Percentiles rank a stretch among this genome's conserved stretches.
Evolutionary conservation across 2,888 invertebrate genomes (phyloP).

Genomic region (Cyclophora punctaria): DNA sequence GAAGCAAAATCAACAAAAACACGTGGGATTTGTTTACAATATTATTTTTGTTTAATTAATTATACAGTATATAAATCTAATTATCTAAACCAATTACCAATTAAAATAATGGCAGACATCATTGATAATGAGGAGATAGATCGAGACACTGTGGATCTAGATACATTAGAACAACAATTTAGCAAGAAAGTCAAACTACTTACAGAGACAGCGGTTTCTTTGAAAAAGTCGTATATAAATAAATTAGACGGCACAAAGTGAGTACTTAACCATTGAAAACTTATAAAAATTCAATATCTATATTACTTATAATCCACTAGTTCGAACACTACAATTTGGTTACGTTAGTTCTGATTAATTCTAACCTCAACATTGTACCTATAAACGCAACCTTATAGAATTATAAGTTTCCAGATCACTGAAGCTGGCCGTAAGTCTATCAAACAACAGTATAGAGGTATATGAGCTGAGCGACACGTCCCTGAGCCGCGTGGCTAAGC

Average conservation of each 20-base stretch:
- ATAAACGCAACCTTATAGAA: background rate
- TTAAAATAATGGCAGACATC: conserved; percentile 48
- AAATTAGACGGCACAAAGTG: conserved; percentile 75
- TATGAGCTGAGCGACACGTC: conserved; percentile 48
- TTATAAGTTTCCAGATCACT: conserved; percentile 37
- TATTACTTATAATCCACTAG: too few relatives aligned
- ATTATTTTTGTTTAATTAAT: background rate
- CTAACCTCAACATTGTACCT: too few relatives aligned
- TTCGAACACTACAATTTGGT: too few relatives aligned
- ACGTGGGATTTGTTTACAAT: conserved; percentile 6
- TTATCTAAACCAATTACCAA: background rate
- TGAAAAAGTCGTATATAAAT: conserved; percentile 76
- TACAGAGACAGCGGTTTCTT: conserved; percentile 69
- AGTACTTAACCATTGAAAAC: conserved; percentile 21
- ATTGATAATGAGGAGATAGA: conserved; percentile 55
- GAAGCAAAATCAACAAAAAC: background rate
- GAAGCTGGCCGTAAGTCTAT: conserved; percentile 47
- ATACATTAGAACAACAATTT: conserved; percentile 45
- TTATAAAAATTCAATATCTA: too few relatives aligned
- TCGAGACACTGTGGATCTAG: conserved; percentile 43
- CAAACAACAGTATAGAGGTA: conserved; percentile 55
- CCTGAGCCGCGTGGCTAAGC: conserved; percentile 44
- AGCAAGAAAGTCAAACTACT: conserved; percentile 44
- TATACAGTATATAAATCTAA: background rate
- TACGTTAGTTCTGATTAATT: too few relatives aligned